Conservation (phyloP, 2,888 invertebrate species). For the Boloria euphrosyne region DNA sequence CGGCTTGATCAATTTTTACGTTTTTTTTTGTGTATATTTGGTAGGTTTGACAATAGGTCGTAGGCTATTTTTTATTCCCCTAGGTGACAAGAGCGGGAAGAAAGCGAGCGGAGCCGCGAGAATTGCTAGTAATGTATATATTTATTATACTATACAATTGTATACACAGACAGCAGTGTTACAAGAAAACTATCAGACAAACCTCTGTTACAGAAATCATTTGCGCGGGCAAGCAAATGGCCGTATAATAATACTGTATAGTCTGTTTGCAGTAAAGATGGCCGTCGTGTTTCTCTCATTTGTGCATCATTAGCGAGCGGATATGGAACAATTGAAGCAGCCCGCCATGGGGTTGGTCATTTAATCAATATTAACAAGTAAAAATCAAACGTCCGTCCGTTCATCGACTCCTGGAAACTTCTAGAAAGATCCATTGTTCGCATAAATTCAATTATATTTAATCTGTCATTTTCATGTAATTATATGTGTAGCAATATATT, state of each 20-base stretch:
- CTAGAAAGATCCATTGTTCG: slow-evolving; percentile 23
- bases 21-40: too few species aligned
- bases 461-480: too few species aligned
- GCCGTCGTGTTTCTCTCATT: slow-evolving; percentile 42
- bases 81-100: too few species aligned
- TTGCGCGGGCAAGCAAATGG: slow-evolving; percentile 17
- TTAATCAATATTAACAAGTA: slow-evolving; percentile 64
- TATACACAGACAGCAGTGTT: neutral
- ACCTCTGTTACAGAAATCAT: slow-evolving; percentile 17
- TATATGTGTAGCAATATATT: too few species aligned
- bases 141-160: neutral
- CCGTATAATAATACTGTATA: slow-evolving; percentile 20
- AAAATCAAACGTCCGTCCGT: slow-evolving; percentile 53
- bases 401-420: slow-evolving; percentile 30
- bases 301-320: slow-evolving; percentile 53
- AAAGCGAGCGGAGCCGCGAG: too few species aligned
- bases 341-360: slow-evolving; percentile 53
- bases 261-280: slow-evolving; percentile 27
- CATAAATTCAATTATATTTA: too few species aligned
- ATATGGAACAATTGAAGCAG: slow-evolving; percentile 53
- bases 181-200: neutral
- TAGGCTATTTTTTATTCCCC: too few species aligned
- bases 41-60: too few species aligned
- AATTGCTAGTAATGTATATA: too few species aligned
- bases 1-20: too few species aligned